Evolutionary conservation across 2,888 invertebrate species (phyloP).

Genomic region (Terebella lapidaria): DNA sequence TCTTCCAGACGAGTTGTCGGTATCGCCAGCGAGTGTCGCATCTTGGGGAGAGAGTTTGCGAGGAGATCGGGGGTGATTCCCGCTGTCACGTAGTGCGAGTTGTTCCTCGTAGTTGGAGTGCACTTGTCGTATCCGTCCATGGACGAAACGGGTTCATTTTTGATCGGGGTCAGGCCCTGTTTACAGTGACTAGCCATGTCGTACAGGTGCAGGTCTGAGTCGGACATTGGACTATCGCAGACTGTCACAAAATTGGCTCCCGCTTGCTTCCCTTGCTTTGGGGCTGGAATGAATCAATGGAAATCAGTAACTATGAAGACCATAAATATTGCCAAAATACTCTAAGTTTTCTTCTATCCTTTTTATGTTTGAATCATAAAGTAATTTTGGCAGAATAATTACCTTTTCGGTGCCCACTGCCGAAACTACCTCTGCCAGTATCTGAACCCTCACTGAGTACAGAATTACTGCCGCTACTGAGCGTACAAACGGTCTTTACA

Average conservation of each 20-base stretch:
- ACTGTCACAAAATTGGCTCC: constrained; percentile 73
- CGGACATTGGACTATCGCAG: constrained; percentile 57
- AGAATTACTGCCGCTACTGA: constrained; percentile 19
- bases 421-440: too few relatives aligned
- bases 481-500: constrained; percentile 16
- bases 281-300: constrained; percentile 16
- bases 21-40: background rate
- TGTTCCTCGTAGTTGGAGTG: background rate
- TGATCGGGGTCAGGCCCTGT: constrained; percentile 35
- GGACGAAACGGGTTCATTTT: constrained; percentile 31
- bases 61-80: background rate
- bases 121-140: background rate
- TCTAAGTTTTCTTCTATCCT: too few relatives aligned
- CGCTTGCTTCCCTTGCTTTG: constrained; percentile 62
- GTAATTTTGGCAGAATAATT: too few relatives aligned
- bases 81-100: background rate
- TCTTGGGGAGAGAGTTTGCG: background rate
- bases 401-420: too few relatives aligned
- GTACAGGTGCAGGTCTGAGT: constrained; percentile 27
- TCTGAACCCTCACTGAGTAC: constrained; percentile 18
- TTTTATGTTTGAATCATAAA: too few relatives aligned
- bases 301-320: background rate
- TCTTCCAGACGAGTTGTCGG: background rate
- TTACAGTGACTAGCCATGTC: background rate
- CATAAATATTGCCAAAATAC: background rate